phyloP scores from a whole-genome alignment of 2,888 invertebrate species.

The Chalcis sispes region DNA sequence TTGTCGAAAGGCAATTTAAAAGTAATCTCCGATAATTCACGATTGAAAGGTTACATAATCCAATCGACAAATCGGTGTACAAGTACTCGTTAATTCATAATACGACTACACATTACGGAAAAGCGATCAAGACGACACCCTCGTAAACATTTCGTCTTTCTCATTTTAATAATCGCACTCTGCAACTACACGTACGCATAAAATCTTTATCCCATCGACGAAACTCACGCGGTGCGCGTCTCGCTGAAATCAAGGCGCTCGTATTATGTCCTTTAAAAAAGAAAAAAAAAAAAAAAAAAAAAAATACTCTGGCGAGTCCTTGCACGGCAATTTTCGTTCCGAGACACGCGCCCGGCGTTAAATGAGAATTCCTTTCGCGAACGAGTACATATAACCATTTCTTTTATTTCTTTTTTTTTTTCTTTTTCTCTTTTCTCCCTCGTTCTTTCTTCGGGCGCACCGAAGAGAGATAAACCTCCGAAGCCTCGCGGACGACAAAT shows the following conservation, averaged over 20 bases:
- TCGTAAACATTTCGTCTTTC: conserved; percentile 10
- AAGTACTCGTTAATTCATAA: too few species aligned
- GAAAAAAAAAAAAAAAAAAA: too few species aligned
- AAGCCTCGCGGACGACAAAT: conserved; percentile 29
- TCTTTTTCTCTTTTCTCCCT: conserved; percentile 17
- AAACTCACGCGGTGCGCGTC: too few species aligned
- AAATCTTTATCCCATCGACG: conserved; percentile 12
- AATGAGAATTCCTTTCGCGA: conserved; percentile 50
- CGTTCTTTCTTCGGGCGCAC: background rate
- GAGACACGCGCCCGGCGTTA: conserved; percentile 41
- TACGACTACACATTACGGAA: too few species aligned
- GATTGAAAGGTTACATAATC: too few species aligned
- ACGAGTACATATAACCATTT: background rate
- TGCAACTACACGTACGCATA: conserved; percentile 35
- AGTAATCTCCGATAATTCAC: too few species aligned
- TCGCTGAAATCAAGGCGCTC: too few species aligned
- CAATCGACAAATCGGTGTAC: too few species aligned
- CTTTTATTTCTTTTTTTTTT: background rate
- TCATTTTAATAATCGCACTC: background rate
- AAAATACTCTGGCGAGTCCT: too few species aligned
- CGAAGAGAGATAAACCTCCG: conserved; percentile 23
- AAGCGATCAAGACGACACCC: too few species aligned
- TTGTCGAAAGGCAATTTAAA: too few species aligned
- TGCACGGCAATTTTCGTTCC: conserved; percentile 25
- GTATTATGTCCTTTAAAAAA: too few species aligned